Base-by-base conservation (phyloP, 2,113 vertebrate genomes). In the Piaya cayana region DNA sequence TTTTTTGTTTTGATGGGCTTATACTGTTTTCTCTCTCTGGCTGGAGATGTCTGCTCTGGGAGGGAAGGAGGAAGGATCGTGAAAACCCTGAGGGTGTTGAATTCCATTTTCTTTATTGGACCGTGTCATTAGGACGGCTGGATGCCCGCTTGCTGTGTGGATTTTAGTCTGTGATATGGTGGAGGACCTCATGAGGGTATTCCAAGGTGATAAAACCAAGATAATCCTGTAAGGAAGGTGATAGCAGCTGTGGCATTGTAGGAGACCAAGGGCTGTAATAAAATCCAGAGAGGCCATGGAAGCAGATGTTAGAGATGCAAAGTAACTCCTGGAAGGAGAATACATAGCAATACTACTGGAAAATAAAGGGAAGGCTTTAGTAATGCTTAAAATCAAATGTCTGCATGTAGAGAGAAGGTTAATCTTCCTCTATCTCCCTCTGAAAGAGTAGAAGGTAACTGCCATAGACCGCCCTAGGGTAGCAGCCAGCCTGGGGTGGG, bases 391-490 rank as follows among this genome's bases (percentile, higher is more conserved):
- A 91, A n/a, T 36, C 17, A 42, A 84, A 76, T 49, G 18, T 37
- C n/a, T 81, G 17, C 13, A 14, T 30, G 32, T 36, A 84, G 62
- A 25, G 30, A 82, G 71, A 86, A 83, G 58, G 27, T 81, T 92
- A 43, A 79, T 69, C 62, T 84, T 93, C 76, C 45, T 76, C 25
- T 86, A 60, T 43, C n/a, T 93, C 36, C 27, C 25, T 86, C 62
- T 87, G 67, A 64, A 95, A 91, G 77, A 87, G 60, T 14, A 93
- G 81, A 53, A 86, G 50, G 52, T 42, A 75, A 86, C 69, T 81
- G 47, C 47, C 8, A 11, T 83, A 86, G 52, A 34, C 23, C 47
- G 58, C n/a, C 75, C 64, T 29, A 91, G 75, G 63, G 65, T 60
- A 95, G 45, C 74, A 92, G 39, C 82, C 34, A 80, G 67, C 37